Evolutionary conservation across 2,797 vertebrate species (phyloP), one percentile per base, ranked within the genome.

Genomic region (Chanos chanos): DNA sequence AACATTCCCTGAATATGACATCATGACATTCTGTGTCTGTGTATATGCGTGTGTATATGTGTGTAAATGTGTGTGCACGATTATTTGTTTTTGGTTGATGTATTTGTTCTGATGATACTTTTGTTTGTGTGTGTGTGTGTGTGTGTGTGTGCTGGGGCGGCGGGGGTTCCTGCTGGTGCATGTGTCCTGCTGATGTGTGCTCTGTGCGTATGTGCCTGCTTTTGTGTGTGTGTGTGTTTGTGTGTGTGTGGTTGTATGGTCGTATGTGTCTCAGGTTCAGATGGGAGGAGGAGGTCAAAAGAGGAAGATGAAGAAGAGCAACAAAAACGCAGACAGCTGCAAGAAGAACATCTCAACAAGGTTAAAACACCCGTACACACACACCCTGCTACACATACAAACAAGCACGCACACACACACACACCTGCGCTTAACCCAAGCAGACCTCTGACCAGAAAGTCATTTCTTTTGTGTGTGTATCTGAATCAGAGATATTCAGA

Each of bases 311-410:
- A 92, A 5, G 92, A 93, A 40, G 93, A 94, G 7, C 73, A 89
- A 1, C 87, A 86, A 76, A 89, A 89, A 74, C 88, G 92, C 36
- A 86, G 91, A 56, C 92, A 92, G 67, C 83, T 93, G 57, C 93
- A 94, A 70, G 92, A 94, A 69, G 91, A 93, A 57, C 92, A 93
- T 49, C 70, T 94, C 30, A 89, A 83, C 84, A 94, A 92, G 88
- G 93, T 93, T 13, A 52, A 1, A 16, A 15, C 27, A 28, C 27
- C 7, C 27, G 28, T 27, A 28, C 4, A 28, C 27, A 28, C 27
- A 28, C 27, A 28, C 27, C 28, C 27, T 28, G 27, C 28, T 4
- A 28, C 27, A 2, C 4, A 28, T 27, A 28, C 27, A 5, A 27
- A 28, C 27, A 28, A 49, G 6, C 43, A 7, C 13, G 21, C 1